Base-by-base conservation (phyloP, 2,888 invertebrate genomes). In the Cryptops parisi region DNA sequence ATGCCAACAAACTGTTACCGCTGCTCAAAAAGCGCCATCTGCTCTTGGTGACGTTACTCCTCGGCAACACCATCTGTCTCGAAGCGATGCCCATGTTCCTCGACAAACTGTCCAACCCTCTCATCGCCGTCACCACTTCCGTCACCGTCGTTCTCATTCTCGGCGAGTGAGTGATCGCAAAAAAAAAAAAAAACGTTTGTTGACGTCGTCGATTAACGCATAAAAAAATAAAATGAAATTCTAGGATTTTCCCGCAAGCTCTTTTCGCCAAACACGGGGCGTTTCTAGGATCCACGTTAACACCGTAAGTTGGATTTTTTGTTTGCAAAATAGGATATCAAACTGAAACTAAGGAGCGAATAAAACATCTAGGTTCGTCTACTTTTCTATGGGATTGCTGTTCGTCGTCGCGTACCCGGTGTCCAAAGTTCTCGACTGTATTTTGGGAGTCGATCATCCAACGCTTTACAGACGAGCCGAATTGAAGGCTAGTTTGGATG, bases 161-260 rank as follows among this genome's bases (percentile, higher is more conserved):
- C 63, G 68, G 68, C 59, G 68, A 68, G 68, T 68, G 59, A 61
- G 67, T n/a, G n/a, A n/a, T n/a, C n/a, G n/a, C n/a, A n/a, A n/a
- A n/a, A n/a, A n/a, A n/a, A n/a, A 40, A 40, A 17, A 4, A 40
- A 40, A 40, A 17, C 9, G 21, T 45, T 45, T 3, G 4, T 45
- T 15, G 5, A 27, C 27, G 25, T 38, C 23, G 49, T 49, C 40
- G 33, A 9, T 21, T 39, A 9, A 9, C 6, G n/a, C n/a, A 41
- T 41, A 17, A 33, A 33, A 33, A 33, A 33, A 33, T 12, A 33
- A 15, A 15, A 19, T 49, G 12, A 21, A 50, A 23, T 62, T 64
- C 48, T 58, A 68, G 68, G 55, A 65, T 68, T 5, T 60, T 68
- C 46, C 68, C 68, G 17, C 68, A 68, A 56, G 67, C 68, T 3